phyloP scores from a whole-genome alignment of 2,113 vertebrate genomes.

The Poeciliopsis occidentalis region DNA sequence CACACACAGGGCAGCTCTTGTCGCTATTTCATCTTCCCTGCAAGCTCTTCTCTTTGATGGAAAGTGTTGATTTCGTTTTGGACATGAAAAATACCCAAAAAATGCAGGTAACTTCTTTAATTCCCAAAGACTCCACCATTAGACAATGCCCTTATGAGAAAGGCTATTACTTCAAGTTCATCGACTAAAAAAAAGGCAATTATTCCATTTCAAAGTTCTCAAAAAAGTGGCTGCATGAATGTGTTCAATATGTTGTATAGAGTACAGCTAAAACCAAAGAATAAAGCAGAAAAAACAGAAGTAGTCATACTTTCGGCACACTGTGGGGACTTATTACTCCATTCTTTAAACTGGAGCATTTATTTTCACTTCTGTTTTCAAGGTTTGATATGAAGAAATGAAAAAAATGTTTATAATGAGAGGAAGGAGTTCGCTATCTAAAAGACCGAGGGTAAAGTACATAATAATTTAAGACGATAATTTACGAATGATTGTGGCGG shows the following conservation, averaged over 20 bases:
- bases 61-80: no score
- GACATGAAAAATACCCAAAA: no score
- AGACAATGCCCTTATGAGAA: no score
- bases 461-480: background rate
- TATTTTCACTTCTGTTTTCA: background rate
- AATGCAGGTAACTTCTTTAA: no score
- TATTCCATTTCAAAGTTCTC: background rate
- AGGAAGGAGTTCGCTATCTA: background rate
- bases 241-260: background rate
- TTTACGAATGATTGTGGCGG: background rate
- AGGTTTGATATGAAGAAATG: background rate
- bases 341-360: background rate
- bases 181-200: background rate
- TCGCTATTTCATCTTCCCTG: no score
- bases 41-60: no score
- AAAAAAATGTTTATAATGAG: background rate
- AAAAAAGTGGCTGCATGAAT: background rate
- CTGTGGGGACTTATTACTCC: background rate
- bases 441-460: background rate
- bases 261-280: background rate
- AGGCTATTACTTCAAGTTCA: no score
- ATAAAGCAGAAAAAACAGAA: background rate
- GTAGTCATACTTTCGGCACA: background rate
- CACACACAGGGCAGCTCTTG: background rate
- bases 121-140: no score